Evolutionary conservation across 2,797 vertebrate genomes (phyloP), one percentile per base, ranked within the genome.

Genomic region (Jordanella pulchra): DNA sequence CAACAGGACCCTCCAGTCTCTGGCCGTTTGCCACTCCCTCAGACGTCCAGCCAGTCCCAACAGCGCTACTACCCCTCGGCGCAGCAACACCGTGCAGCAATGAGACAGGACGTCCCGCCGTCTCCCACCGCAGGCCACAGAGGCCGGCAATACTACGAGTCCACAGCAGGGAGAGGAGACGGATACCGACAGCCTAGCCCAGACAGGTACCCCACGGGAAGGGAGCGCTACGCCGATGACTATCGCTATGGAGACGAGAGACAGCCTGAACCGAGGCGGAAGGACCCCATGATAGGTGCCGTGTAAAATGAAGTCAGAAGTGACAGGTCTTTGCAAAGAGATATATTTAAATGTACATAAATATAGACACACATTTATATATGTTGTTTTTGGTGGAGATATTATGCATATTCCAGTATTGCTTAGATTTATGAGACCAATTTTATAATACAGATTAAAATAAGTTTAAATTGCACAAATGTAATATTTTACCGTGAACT

Each of bases 261-360:
- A 1, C 91, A 92, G 25, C 93, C 94, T 23, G 96, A 96, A 70
- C 94, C 95, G 4, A 91, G 95, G 73, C 94, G 95, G 84, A 98
- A 97, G 90, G 96, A 95, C 82, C 89, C 96, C 27, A 81, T 96
- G 93, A 97, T 97, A 10, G 96, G 95, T 50, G 96, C 96, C 0
- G 96, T 99, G 81, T 99, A 15, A 80, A 23, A 58, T 12, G 42
- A 65, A 21, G 44, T 32, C 45, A 63, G 28, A 58, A 78, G 72
- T 54, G 53, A 75, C 56, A 61, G n/a, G 81, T 60, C 72, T 70
- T 75, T 54, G 63, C 61, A 28, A 10, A 53, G 75, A 65, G 53
- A 25, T 69, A 53, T 17, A 65, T 69, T 84, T 56, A 32, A 14
- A 15, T 65, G 67, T 61, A 27, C 72, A 21, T 65, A 55, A 56